These are phyloP conservation scores for Struthidea cinerea DNA, from an alignment of 2,113 vertebrate genomes.

Conservation along the genomic window DNA sequence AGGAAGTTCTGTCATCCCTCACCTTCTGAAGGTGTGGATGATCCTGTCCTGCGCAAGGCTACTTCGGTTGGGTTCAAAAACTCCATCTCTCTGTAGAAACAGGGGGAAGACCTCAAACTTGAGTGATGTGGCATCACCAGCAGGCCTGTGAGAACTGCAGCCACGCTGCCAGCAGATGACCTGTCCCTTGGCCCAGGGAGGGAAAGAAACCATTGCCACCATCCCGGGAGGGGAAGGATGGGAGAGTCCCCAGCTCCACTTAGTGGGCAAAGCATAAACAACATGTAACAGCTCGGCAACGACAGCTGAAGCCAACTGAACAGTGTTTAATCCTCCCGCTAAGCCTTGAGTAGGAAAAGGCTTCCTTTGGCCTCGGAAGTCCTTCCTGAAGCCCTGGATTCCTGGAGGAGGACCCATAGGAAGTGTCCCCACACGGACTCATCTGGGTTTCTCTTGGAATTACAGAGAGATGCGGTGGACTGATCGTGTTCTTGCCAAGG, in stretches of 20 bases:
- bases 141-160: neutral
- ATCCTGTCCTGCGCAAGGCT: neutral
- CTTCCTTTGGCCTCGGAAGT: neutral
- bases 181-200: neutral
- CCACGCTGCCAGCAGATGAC: neutral
- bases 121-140: accelerated
- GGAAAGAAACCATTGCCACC: neutral
- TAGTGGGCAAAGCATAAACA: slow-evolving; percentile 59
- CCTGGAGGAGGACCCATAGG: neutral
- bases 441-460: neutral
- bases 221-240: neutral
- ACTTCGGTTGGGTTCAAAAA: neutral
- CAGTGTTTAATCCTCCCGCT: accelerated
- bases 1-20: neutral
- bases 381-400: neutral
- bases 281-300: neutral
- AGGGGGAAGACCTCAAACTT: neutral
- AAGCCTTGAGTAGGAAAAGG: neutral
- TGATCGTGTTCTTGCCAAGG: neutral
- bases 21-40: accelerated
- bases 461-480: accelerated
- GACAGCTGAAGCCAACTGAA: neutral
- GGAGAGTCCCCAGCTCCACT: slow-evolving; percentile 44
- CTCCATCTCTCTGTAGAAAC: neutral
- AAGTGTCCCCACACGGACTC: accelerated